Base-by-base conservation (phyloP, 2,797 vertebrate species). In the Acanthurus lineatus region DNA sequence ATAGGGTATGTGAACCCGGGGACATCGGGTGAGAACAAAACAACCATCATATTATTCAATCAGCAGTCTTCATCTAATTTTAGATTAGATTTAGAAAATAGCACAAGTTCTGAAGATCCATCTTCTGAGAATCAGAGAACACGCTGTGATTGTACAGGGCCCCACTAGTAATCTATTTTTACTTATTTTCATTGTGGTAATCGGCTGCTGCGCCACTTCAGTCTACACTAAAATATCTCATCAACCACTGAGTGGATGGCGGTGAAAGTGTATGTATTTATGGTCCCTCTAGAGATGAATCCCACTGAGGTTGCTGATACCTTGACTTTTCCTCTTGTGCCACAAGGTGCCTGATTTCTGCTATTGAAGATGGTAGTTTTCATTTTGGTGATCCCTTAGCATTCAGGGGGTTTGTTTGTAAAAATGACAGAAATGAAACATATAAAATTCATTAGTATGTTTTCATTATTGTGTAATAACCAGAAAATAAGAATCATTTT, bases 81-180 rank as follows among this genome's bases (percentile, higher is more conserved):
- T 61, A 68, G 52, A 54, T 9, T 15, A 49, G 12, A 52, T 38
- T 44, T 35, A 4, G n/a, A 28, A 57, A 59, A 56, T 62, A 60
- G 1, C 3, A 16, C 9, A 20, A 52, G 9, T 42, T 32, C 53
- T 54, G 58, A 66, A 79, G 22, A 73, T 16, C 14, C n/a, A 0
- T 28, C 60, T 81, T 84, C 76, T 61, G 67, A 59, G 76, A 88
- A 70, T 42, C 32, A 38, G n/a, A 66, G 76, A 47, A 45, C 51
- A 69, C 9, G 9, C 3, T 54, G 44, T 51, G 49, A 25, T 49
- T 65, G 11, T 35, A 58, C n/a, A 9, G 25, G 16, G 17, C 1
- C 22, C 22, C 1, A n/a, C 11, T 62, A 35, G 35, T 57, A 32
- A 1, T 64, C 17, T 40, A 15, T 65, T 60, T 68, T 19, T 48